phyloP scores from a whole-genome alignment of 2,797 vertebrate species.

The Amazona finschi region DNA sequence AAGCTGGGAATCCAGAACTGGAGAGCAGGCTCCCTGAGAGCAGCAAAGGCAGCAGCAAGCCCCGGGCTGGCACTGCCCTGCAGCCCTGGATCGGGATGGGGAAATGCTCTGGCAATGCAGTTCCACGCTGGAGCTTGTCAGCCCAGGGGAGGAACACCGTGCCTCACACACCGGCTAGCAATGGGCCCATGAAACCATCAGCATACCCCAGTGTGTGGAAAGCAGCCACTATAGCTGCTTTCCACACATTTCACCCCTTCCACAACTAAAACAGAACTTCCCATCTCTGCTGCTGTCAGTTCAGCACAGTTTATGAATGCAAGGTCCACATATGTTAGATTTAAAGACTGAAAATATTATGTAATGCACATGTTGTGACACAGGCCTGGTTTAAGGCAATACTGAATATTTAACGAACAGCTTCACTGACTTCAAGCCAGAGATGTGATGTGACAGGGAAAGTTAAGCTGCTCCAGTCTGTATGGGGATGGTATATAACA shows the following conservation, averaged over 20 bases:
- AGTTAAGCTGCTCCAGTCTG: not conserved
- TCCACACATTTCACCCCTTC: not conserved
- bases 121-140: not conserved
- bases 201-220: rapidly evolving
- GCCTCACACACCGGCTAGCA: rapidly evolving
- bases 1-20: not conserved
- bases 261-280: not conserved
- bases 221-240: not conserved
- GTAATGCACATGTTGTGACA: not conserved
- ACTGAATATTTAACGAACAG: slow-evolving; percentile 32
- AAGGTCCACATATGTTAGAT: not conserved
- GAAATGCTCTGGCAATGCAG: rapidly evolving
- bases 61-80: not conserved
- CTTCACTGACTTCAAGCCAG: not conserved
- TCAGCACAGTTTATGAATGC: rapidly evolving
- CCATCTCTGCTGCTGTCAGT: not conserved
- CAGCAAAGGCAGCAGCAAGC: not conserved
- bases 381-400: slow-evolving; percentile 23
- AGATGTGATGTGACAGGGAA: slow-evolving; percentile 50
- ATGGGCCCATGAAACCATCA: rapidly evolving
- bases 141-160: rapidly evolving
- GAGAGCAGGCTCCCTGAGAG: not conserved
- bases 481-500: not conserved
- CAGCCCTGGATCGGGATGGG: not conserved
- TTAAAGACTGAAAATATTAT: slow-evolving; percentile 16